Conservation (phyloP, 2,797 vertebrate species). For the Salmo trutta region DNA sequence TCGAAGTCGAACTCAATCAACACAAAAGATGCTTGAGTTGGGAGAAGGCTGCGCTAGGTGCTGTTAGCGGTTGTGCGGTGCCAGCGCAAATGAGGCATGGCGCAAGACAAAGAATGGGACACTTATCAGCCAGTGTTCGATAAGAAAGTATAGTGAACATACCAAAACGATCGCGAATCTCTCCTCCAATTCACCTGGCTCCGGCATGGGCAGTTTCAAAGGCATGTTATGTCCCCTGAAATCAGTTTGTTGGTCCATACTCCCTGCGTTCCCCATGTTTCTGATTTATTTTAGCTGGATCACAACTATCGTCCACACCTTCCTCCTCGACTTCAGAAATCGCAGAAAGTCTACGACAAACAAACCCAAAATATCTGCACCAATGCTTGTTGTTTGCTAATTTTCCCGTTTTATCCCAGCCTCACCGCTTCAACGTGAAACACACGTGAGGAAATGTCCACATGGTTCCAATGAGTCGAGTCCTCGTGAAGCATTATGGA, state of each 20-base stretch:
- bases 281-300: background rate
- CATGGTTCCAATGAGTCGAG: conserved; percentile 54
- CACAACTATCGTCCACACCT: conserved; percentile 17
- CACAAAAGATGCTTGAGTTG: conserved; percentile 53
- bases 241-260: conserved; percentile 92
- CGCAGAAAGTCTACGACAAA: conserved; percentile 13
- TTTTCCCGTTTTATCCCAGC: conserved; percentile 39
- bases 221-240: conserved; percentile 89
- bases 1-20: conserved; percentile 2
- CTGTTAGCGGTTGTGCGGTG: conserved; percentile 43
- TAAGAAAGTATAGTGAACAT: conserved; percentile 52
- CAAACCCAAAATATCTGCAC: conserved; percentile 4
- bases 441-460: conserved; percentile 56
- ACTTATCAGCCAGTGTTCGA: background rate
- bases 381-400: background rate
- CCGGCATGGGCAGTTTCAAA: conserved; percentile 94
- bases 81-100: conserved; percentile 51
- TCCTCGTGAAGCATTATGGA: conserved; percentile 66
- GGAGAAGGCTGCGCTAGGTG: conserved; percentile 28
- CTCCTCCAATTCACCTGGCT: conserved; percentile 92
- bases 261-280: conserved; percentile 94
- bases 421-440: conserved; percentile 53
- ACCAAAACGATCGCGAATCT: conserved; percentile 94
- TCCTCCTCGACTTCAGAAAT: conserved; percentile 33
- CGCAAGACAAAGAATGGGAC: conserved; percentile 40